phyloP scores from a whole-genome alignment of 2,797 vertebrate species.

The Trichosurus vulpecula region DNA sequence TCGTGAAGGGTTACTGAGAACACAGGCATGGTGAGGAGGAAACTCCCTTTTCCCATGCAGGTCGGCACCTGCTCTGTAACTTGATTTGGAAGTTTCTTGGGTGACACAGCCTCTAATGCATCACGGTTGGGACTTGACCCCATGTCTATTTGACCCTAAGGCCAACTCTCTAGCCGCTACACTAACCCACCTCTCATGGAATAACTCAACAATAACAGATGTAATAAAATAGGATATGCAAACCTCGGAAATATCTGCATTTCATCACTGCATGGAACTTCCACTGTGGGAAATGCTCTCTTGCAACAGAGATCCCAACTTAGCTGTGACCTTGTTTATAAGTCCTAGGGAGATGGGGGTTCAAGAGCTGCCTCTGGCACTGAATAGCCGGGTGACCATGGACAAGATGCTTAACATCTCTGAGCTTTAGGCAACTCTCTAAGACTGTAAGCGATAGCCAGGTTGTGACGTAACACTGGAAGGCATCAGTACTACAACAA shows the following conservation, averaged over 20 bases:
- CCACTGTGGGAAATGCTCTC: not conserved
- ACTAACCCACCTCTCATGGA: not conserved
- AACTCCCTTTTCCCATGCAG: not conserved
- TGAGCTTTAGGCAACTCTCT: not conserved
- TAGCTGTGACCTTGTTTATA: not conserved
- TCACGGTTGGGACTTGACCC: not conserved
- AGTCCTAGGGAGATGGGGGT: not conserved
- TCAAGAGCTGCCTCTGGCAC: not conserved
- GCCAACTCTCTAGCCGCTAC: not conserved
- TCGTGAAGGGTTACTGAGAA: not conserved
- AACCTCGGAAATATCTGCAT: not conserved
- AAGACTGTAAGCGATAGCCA: not conserved
- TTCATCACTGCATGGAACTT: not conserved
- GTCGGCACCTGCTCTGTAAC: not conserved
- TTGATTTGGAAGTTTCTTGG: not conserved
- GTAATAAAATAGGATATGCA: not conserved
- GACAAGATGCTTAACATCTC: not conserved
- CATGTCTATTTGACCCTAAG: not conserved
- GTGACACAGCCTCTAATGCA: not conserved
- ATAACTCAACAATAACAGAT: not conserved
- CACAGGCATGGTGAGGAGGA: not conserved
- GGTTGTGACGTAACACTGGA: not conserved
- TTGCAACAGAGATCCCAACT: not conserved
- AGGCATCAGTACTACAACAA: not conserved
- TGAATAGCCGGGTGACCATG: not conserved